Percentiles rank a stretch among this genome's conserved stretches.
These are phyloP conservation scores for Netelia inedita DNA, from an alignment of 2,888 invertebrate genomes.

Conservation along the genomic window DNA sequence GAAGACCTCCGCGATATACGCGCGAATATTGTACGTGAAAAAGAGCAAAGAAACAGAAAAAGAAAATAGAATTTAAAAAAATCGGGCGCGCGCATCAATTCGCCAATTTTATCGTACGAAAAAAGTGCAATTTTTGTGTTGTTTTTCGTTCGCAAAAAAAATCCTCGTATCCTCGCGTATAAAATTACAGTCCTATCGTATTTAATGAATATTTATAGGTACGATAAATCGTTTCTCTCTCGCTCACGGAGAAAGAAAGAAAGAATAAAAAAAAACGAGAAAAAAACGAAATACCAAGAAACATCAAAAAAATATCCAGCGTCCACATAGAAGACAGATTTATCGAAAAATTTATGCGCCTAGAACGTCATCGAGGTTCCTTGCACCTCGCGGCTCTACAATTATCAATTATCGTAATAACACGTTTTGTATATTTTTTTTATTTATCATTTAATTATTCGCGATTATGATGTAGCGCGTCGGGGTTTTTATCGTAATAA, in stretches of 20 bases:
- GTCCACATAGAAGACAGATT: neutral
- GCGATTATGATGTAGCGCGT: no score
- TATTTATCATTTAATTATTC: no score
- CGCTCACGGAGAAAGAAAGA: neutral
- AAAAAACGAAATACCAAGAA: neutral
- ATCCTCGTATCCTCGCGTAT: constrained; percentile 11
- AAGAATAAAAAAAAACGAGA: neutral
- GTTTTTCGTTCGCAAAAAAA: no score
- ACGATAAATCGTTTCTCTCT: constrained; percentile 33
- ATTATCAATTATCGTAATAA: no score
- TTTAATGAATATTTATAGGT: constrained; percentile 51
- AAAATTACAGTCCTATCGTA: constrained; percentile 35
- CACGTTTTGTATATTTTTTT: no score
- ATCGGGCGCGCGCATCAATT: constrained; percentile 15
- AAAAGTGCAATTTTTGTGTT: neutral
- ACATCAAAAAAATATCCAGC: neutral
- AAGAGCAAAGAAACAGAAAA: neutral
- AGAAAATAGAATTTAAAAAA: neutral
- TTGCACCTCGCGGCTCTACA: neutral
- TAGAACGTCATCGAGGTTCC: neutral
- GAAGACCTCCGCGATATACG: constrained; percentile 8
- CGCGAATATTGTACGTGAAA: constrained; percentile 39
- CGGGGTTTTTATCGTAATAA: neutral
- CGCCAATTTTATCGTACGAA: constrained; percentile 49
- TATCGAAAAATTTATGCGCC: neutral